Conservation (phyloP, 1,140 invertebrate species). For the Bombyx mori region ASM3026992v2 NC_085128.1:2779001-2779500, state of each 20-base stretch:
- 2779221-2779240: constrained; percentile 74
- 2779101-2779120: constrained; percentile 30
- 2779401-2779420: constrained; percentile 28
- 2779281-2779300: constrained; percentile 73
- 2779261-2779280: constrained; percentile 72
- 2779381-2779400: constrained; percentile 69
- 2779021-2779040: constrained; percentile 58
- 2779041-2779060: constrained; percentile 62
- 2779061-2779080: constrained; percentile 52
- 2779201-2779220: constrained; percentile 62
- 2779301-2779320: constrained; percentile 72
- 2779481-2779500: constrained; percentile 36
- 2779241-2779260: constrained; percentile 70
- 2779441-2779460: constrained; percentile 63
- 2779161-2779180: constrained; percentile 19
- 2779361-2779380: constrained; percentile 74
- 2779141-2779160: constrained; percentile 24
- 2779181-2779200: constrained; percentile 15
- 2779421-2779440: constrained; percentile 60
- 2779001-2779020: constrained; percentile 53
- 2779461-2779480: constrained; percentile 66
- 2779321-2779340: constrained; percentile 70
- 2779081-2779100: constrained; percentile 70
- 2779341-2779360: constrained; percentile 74
- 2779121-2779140: constrained; percentile 34